Evolutionary conservation across 1,140 invertebrate genomes (phyloP), one percentile per base, ranked within the genome.

Genomic region (Pantala flavescens): DNA sequence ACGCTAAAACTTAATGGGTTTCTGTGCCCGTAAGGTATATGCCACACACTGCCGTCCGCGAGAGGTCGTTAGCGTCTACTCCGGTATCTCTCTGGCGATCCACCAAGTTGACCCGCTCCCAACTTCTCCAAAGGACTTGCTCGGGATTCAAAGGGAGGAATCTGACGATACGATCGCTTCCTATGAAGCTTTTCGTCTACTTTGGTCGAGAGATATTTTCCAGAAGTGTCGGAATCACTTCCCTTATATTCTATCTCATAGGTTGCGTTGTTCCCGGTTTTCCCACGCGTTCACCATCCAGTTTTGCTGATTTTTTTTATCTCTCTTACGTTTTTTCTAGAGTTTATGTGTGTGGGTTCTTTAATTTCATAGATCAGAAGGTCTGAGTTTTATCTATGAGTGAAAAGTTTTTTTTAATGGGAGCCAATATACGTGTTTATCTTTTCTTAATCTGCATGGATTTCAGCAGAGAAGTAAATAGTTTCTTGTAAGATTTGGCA

Each of bases 1-100:
- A 63, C 49, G 49, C 49, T 63, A 63, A 63, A 63, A 63, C 49
- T 63, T 63, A 63, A 63, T 63, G 49, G 49, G 49, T 63, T 63
- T 63, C 49, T 63, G 49, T 63, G 49, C 49, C 49, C 49, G 49
- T 63, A 63, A 63, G 49, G 49, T 63, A 63, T 36, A 36, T 9
- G 28, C 49, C 49, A 63, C 14, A 16, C 49, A 19, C 49, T 63
- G 49, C 49, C 49, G 49, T 63, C 49, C 49, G 49, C 49, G n/a
- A 19, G 49, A 63, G 49, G 49, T 63, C 49, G 49, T 63, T 63
- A 63, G 49, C 49, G 49, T 63, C 49, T 63, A 21, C 49, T 63
- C 49, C 12, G 16, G n/a, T 63, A 63, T 63, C 49, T 63, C 49
- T 21, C n/a, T 63, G 49, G 49, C 49, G 49, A 63, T 63, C 49